Evolutionary conservation across 1,140 invertebrate genomes (phyloP).

Genomic region (Zaprionus lachaisei): DNA sequence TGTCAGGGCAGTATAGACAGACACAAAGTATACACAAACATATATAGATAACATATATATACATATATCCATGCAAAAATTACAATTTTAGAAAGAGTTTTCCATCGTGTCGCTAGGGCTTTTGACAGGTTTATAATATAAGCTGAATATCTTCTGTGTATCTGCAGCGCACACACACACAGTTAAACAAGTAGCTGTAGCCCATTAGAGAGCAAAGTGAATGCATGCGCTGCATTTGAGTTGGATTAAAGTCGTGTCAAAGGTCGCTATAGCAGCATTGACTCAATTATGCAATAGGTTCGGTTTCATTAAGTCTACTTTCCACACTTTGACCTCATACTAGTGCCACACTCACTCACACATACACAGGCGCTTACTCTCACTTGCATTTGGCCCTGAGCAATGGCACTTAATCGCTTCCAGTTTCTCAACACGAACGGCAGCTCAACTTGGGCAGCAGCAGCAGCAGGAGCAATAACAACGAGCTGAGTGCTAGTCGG

Average conservation of each 20-base stretch:
- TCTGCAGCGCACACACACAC: not conserved
- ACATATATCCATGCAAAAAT: not conserved
- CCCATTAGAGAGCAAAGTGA: not conserved
- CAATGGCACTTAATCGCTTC: conserved; percentile 54
- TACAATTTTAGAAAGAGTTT: conserved; percentile 2
- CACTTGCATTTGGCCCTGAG: conserved; percentile 29
- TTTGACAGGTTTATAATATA: not conserved
- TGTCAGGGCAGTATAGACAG: not conserved
- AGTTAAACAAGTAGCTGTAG: not conserved
- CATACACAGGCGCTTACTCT: conserved; percentile 1
- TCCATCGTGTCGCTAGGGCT: not conserved
- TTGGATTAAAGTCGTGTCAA: conserved; percentile 8
- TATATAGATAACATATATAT: not conserved
- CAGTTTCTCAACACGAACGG: conserved; percentile 36
- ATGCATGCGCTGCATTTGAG: not conserved
- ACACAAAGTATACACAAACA: not conserved
- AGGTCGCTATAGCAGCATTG: conserved; percentile 41
- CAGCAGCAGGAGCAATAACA: conserved; percentile 14
- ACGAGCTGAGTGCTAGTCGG: conserved; percentile 21
- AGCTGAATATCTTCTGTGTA: not conserved
- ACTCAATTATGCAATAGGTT: conserved; percentile 78
- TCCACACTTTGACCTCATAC: conserved; percentile 38
- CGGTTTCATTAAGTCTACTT: conserved; percentile 76
- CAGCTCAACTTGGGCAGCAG: conserved; percentile 33
- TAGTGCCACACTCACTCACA: conserved; percentile 18